Percentiles rank a stretch among this genome's conserved stretches.
These are phyloP conservation scores for Diogma glabrata DNA, from an alignment of 2,888 invertebrate species.

Conservation along the genomic window DNA sequence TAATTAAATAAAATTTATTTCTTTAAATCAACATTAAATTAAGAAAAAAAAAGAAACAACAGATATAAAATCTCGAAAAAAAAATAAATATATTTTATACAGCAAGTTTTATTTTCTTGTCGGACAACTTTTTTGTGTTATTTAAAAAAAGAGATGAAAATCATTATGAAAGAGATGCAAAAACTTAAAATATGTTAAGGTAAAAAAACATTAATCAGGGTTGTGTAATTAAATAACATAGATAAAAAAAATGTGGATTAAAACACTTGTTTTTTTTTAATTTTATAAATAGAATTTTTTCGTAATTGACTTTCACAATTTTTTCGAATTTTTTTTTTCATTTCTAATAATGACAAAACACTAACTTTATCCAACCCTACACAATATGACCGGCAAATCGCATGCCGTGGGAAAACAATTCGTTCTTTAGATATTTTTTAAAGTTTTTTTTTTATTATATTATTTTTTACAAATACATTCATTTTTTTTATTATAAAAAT, in stretches of 20 bases:
- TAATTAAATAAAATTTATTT: too few species aligned
- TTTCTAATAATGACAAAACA: too few species aligned
- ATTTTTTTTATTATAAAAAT: too few species aligned
- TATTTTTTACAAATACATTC: conserved; percentile 3
- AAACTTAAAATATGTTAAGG: conserved; percentile 4
- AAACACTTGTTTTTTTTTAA: too few species aligned
- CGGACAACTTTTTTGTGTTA: conserved; percentile 5
- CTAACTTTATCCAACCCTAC: conserved; percentile 8
- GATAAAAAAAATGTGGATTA: too few species aligned
- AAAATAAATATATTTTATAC: neutral
- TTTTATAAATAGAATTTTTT: too few species aligned
- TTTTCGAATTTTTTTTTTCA: too few species aligned
- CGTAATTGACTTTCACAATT: too few species aligned
- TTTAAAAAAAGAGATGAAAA: conserved; percentile 8
- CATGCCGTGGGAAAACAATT: conserved; percentile 41
- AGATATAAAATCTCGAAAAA: neutral
- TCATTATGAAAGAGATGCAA: conserved; percentile 1
- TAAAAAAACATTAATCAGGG: neutral
- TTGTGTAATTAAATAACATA: too few species aligned
- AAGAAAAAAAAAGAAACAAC: neutral
- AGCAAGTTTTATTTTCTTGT: conserved; percentile 7
- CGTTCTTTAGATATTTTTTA: too few species aligned
- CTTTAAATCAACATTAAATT: too few species aligned
- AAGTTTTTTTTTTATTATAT: conserved; percentile 7
- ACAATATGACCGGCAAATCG: conserved; percentile 38